phyloP scores from a whole-genome alignment of 2,797 vertebrate genomes.

The Cirrhinus molitorella region DNA sequence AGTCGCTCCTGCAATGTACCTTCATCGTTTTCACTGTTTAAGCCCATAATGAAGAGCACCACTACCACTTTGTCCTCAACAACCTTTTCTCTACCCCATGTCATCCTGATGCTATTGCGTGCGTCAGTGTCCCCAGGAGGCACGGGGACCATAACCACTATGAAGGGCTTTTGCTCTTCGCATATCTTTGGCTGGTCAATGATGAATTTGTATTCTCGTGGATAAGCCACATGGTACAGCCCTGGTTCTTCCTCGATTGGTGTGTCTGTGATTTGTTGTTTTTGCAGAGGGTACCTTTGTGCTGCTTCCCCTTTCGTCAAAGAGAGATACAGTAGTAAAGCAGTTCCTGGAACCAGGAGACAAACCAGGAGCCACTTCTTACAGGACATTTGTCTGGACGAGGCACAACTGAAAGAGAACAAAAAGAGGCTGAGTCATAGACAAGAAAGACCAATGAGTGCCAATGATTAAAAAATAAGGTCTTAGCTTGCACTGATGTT shows the following conservation, averaged over 20 bases:
- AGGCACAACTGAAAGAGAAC: not conserved
- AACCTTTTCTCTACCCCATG: slow-evolving; percentile 77
- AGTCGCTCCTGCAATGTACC: slow-evolving; percentile 61
- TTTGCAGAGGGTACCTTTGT: not conserved
- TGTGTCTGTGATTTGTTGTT: not conserved
- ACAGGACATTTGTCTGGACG: not conserved
- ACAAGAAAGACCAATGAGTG: not conserved
- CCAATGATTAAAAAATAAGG: no score
- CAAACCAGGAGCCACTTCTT: not conserved
- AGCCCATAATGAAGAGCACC: slow-evolving; percentile 81
- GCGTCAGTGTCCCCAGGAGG: slow-evolving; percentile 8
- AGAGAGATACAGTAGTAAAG: not conserved
- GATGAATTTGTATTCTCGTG: slow-evolving; percentile 71
- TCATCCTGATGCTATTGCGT: slow-evolving; percentile 73
- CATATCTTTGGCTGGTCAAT: slow-evolving; percentile 75
- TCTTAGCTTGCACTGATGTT: no score
- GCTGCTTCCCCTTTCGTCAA: not conserved
- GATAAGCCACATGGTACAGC: slow-evolving; percentile 70
- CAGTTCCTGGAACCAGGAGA: not conserved
- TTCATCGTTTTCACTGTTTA: not conserved
- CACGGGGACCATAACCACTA: slow-evolving; percentile 77
- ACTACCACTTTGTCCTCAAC: slow-evolving; percentile 69
- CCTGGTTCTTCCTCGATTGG: not conserved
- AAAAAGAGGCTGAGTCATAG: not conserved
- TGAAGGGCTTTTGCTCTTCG: slow-evolving; percentile 67